A percentile compares a stretch with the other conserved stretches of the same genome.
Conservation (phyloP, 2,888 invertebrate genomes). For the Eristalinus sepulchralis region DNA sequence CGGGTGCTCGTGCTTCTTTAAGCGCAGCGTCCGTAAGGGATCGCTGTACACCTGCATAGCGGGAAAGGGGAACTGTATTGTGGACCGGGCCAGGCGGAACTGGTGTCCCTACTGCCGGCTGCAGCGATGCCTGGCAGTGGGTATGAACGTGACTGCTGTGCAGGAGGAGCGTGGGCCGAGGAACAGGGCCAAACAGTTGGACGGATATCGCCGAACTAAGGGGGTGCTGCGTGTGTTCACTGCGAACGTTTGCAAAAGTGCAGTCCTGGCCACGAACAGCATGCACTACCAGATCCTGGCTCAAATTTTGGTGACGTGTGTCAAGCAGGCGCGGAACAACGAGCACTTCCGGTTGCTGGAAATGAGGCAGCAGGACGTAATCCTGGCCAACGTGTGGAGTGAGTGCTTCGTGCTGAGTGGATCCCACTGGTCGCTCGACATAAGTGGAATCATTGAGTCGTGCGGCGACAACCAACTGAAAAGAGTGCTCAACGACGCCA, state of each 20-base stretch:
- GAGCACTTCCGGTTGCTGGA: slow-evolving; percentile 82
- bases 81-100: slow-evolving; percentile 91
- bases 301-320: slow-evolving; percentile 83
- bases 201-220: slow-evolving; percentile 9
- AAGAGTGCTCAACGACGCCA: slow-evolving; percentile 79
- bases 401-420: slow-evolving; percentile 83
- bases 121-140: slow-evolving; percentile 88
- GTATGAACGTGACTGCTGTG: slow-evolving; percentile 91
- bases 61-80: slow-evolving; percentile 87
- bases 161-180: slow-evolving; percentile 92
- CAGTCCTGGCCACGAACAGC: slow-evolving; percentile 69
- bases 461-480: slow-evolving; percentile 78
- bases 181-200: slow-evolving; percentile 32
- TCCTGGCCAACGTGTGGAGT: slow-evolving; percentile 84
- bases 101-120: slow-evolving; percentile 94
- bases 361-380: slow-evolving; percentile 82
- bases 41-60: slow-evolving; percentile 90
- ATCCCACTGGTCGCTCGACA: slow-evolving; percentile 83
- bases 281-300: slow-evolving; percentile 83
- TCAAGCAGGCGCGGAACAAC: slow-evolving; percentile 83
- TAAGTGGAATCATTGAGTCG: slow-evolving; percentile 78
- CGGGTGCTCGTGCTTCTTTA: slow-evolving; percentile 95
- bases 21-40: slow-evolving; percentile 88
- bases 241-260: neutral
- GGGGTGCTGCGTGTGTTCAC: slow-evolving; percentile 14